phyloP scores from a whole-genome alignment of 2,797 vertebrate species.

The Sebastes vulpes region DNA sequence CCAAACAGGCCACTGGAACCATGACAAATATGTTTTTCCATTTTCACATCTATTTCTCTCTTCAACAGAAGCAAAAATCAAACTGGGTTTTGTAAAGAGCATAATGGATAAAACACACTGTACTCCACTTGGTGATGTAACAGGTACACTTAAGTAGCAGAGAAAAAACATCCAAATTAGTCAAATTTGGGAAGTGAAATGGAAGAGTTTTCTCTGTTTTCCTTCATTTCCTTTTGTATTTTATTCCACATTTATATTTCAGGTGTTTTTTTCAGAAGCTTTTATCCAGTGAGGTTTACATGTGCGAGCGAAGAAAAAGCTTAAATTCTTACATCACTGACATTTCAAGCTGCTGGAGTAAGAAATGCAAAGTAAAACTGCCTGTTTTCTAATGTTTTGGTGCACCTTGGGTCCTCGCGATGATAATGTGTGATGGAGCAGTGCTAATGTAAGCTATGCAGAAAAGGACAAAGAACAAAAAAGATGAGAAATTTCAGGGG shows the following conservation, averaged over 20 bases:
- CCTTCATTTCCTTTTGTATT: constrained; percentile 2
- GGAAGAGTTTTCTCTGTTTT: constrained; percentile 17
- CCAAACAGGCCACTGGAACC: not conserved
- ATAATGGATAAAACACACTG: not conserved
- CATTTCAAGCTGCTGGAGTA: not conserved
- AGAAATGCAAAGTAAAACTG: not conserved
- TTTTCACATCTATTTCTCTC: not conserved
- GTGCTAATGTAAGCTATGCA: not conserved
- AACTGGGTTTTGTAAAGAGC: not conserved
- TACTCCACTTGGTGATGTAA: constrained; percentile 17
- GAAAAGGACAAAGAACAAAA: not conserved
- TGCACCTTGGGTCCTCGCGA: not conserved
- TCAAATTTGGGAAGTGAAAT: constrained; percentile 36
- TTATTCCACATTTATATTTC: constrained; percentile 23
- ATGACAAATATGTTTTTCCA: not conserved
- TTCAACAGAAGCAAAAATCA: not conserved
- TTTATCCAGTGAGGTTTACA: not conserved
- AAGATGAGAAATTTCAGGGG: not conserved
- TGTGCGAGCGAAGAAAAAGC: not conserved
- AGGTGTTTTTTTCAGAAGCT: constrained; percentile 11
- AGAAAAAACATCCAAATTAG: constrained; percentile 29
- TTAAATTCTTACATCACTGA: not conserved
- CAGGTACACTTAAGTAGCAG: constrained; percentile 8
- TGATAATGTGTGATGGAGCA: not conserved
- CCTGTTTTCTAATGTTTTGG: constrained; percentile 5